A percentile compares a stretch with the other conserved stretches of the same genome.
Conservation (phyloP, 2,888 invertebrate genomes). For the Tanypteryx hageni region DNA sequence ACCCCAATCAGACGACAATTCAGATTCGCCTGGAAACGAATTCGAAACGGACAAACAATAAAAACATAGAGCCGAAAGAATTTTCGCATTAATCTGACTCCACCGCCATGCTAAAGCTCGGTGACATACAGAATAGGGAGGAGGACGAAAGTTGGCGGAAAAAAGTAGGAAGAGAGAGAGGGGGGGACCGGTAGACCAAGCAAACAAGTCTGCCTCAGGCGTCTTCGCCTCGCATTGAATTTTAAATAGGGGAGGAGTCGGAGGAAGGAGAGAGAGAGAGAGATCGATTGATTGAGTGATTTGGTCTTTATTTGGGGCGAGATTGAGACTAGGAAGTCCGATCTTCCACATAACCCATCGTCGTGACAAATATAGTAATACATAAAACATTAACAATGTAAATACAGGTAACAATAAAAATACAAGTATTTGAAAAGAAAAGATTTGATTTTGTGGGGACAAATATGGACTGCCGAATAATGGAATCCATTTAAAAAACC, state of each 20-base stretch:
- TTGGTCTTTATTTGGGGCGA: too few relatives aligned
- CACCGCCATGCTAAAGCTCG: not conserved
- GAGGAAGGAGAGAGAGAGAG: too few relatives aligned
- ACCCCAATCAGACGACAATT: not conserved
- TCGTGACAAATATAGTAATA: too few relatives aligned
- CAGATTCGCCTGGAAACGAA: not conserved
- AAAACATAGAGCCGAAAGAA: not conserved
- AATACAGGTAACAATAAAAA: too few relatives aligned
- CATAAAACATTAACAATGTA: too few relatives aligned
- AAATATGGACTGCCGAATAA: too few relatives aligned
- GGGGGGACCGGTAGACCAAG: not conserved
- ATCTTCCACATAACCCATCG: too few relatives aligned
- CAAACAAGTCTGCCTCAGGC: constrained; percentile 11
- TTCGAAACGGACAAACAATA: not conserved
- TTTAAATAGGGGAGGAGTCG: constrained; percentile 2
- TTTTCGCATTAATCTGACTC: not conserved
- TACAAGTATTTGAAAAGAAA: too few relatives aligned
- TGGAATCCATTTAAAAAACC: too few relatives aligned
- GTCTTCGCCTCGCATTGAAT: constrained; percentile 43
- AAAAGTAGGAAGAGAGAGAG: not conserved
- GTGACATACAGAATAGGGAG: not conserved
- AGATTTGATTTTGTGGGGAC: too few relatives aligned
- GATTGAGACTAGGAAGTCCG: too few relatives aligned
- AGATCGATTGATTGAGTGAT: too few relatives aligned
- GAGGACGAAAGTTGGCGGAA: not conserved